Percentiles rank a stretch among this genome's conserved stretches.
Evolutionary conservation across 2,113 vertebrate species (phyloP).

Genomic region (Labeo rohita): DNA sequence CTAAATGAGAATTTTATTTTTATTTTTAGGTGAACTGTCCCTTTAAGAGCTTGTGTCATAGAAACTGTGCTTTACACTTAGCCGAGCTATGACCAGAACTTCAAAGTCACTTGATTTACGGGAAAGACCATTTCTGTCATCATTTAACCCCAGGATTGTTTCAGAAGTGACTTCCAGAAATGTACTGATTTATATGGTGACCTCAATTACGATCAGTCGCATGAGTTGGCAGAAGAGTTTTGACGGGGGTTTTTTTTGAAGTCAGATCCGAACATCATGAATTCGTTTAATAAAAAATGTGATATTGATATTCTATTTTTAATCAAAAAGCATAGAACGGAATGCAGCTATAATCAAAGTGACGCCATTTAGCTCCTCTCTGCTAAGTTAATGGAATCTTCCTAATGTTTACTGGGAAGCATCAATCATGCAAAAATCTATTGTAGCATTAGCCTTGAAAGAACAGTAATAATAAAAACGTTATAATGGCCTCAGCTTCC

Average conservation of each 20-base stretch:
- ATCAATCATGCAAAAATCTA: slow-evolving; percentile 86
- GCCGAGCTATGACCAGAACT: slow-evolving; percentile 63
- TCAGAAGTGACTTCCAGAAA: slow-evolving; percentile 56
- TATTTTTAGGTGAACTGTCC: not conserved
- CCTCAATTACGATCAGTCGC: slow-evolving; percentile 54
- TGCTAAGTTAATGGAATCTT: slow-evolving; percentile 84
- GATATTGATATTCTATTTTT: slow-evolving; percentile 58
- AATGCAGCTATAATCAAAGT: slow-evolving; percentile 82
- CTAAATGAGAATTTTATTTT: not conserved
- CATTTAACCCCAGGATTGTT: slow-evolving; percentile 51
- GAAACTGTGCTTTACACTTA: not conserved
- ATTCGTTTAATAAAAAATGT: slow-evolving; percentile 54
- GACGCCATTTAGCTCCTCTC: slow-evolving; percentile 80
- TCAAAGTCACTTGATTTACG: slow-evolving; percentile 64
- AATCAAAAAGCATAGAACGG: slow-evolving; percentile 56
- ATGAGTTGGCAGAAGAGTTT: slow-evolving; percentile 51
- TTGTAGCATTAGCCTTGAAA: slow-evolving; percentile 86
- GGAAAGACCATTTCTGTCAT: slow-evolving; percentile 51
- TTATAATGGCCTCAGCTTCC: slow-evolving; percentile 83
- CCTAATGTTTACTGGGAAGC: slow-evolving; percentile 82
- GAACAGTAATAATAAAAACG: slow-evolving; percentile 86
- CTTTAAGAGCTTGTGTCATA: not conserved
- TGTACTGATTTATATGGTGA: slow-evolving; percentile 56
- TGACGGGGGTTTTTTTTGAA: slow-evolving; percentile 33
- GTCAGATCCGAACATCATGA: slow-evolving; percentile 51